Evolutionary conservation across 1,140 invertebrate species (phyloP), one percentile per base, ranked within the genome.

Genomic region (Ips nitidus): DNA sequence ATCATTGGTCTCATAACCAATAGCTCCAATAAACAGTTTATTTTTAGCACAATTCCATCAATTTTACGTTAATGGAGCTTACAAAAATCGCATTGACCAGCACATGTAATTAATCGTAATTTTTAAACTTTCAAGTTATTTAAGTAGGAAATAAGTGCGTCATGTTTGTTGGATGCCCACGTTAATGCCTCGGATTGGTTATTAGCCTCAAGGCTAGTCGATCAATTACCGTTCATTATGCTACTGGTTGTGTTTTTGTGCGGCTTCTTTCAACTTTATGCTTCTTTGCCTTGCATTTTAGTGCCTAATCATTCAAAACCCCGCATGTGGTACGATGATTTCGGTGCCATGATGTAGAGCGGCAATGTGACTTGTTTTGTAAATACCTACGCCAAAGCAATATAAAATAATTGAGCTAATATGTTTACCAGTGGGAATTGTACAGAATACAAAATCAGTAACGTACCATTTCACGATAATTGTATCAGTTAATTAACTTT

Each of bases 191-290:
- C 22, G 6, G 45, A 50, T 50, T 6, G 45, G 3, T 22, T 50
- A 3, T 50, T 50, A 50, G 22, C 45, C 22, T 50, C 45, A 50
- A 50, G 45, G 45, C 45, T 50, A 50, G 7, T 50, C 6, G 45
- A 50, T 50, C 45, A 50, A 50, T 50, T 50, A 50, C 45, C 45
- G 45, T 50, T 50, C 45, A 50, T 50, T 50, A 50, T 22, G 45
- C 45, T 50, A 50, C 45, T 50, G 45, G 6, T 50, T 50, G 45
- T 50, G 45, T 50, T 50, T 50, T 50, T 50, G 6, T 50, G 45
- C 45, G 45, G 45, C 45, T 50, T 50, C 45, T 50, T 50, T 50
- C 45, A 50, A 50, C 6, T 50, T 50, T 50, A 50, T 50, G 22
- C 6, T 50, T 22, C 6, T 50, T 22, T 50, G 22, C 7, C 22